These are phyloP conservation scores for Hyles vespertilio DNA, from an alignment of 1,140 invertebrate genomes.

Conservation along the genomic window DNA sequence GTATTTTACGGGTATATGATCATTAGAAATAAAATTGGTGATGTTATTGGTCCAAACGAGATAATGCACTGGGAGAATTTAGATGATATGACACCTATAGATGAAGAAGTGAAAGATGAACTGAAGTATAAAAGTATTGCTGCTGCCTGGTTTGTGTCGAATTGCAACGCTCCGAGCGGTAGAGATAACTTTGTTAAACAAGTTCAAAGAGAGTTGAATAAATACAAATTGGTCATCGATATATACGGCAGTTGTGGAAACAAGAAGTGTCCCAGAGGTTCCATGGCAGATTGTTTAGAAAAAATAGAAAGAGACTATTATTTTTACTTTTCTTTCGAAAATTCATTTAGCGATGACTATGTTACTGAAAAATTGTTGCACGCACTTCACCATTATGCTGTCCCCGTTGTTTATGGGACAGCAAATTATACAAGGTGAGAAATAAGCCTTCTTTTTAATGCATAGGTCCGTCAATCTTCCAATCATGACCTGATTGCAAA, in stretches of 20 bases:
- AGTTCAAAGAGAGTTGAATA: constrained; percentile 73
- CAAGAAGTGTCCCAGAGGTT: constrained; percentile 34
- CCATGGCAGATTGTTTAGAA: constrained; percentile 50
- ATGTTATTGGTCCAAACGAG: constrained; percentile 44
- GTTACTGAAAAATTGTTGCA: constrained; percentile 80
- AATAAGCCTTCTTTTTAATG: too few relatives aligned
- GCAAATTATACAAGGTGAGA: constrained; percentile 53
- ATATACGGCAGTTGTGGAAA: constrained; percentile 81
- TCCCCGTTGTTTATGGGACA: constrained; percentile 75
- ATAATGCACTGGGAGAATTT: constrained; percentile 42
- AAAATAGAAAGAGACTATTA: constrained; percentile 74
- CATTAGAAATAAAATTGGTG: constrained; percentile 36
- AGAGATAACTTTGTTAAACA: constrained; percentile 76
- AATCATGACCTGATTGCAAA: too few relatives aligned
- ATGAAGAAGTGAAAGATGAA: constrained; percentile 32
- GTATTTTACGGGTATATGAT: constrained; percentile 37
- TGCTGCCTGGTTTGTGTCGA: constrained; percentile 80
- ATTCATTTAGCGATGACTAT: constrained; percentile 78
- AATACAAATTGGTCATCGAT: constrained; percentile 70
- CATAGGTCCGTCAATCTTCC: too few relatives aligned
- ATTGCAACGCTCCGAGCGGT: constrained; percentile 76
- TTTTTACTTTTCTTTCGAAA: constrained; percentile 84
- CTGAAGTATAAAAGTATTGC: constrained; percentile 61
- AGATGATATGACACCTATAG: constrained; percentile 42
- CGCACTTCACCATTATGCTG: constrained; percentile 59